These are phyloP conservation scores for Amblyraja radiata DNA, from an alignment of 2,797 vertebrate genomes.

Conservation along the genomic window DNA sequence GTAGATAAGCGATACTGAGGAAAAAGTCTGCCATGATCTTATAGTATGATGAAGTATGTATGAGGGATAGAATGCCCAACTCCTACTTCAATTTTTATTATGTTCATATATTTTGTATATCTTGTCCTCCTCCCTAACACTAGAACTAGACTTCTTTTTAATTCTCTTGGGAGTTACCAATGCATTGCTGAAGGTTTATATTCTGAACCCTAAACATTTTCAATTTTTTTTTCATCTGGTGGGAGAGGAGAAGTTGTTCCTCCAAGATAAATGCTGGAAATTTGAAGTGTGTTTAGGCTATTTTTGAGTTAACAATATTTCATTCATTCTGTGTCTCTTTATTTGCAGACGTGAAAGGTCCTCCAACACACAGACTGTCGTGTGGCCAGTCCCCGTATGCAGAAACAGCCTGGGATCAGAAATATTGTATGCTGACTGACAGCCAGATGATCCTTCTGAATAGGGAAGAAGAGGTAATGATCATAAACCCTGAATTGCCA, in stretches of 20 bases:
- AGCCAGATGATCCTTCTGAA: slow-evolving; percentile 85
- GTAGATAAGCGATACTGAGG: no score
- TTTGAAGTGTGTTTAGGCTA: not conserved
- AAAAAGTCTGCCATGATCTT: no score
- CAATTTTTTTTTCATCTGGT: not conserved
- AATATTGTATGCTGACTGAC: slow-evolving; percentile 87
- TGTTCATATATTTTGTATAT: not conserved
- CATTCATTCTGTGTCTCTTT: not conserved
- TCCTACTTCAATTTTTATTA: not conserved
- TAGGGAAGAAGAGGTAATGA: slow-evolving; percentile 74
- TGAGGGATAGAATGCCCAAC: no score
- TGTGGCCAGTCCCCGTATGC: slow-evolving; percentile 85
- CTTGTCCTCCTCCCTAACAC: not conserved
- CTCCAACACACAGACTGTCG: slow-evolving; percentile 80
- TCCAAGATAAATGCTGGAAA: not conserved
- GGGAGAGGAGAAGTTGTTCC: not conserved
- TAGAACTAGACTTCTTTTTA: not conserved
- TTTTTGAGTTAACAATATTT: not conserved
- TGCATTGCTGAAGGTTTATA: not conserved
- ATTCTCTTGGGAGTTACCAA: not conserved
- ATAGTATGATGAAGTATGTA: no score
- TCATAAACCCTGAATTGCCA: not conserved
- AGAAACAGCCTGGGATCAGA: slow-evolving; percentile 79
- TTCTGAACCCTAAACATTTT: not conserved
- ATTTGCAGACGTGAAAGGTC: slow-evolving; percentile 81